Percentiles rank a stretch among this genome's conserved stretches.
These are phyloP conservation scores for Drosophila virilis DNA, from an alignment of 1,140 invertebrate genomes.

Conservation along the genomic window DNA sequence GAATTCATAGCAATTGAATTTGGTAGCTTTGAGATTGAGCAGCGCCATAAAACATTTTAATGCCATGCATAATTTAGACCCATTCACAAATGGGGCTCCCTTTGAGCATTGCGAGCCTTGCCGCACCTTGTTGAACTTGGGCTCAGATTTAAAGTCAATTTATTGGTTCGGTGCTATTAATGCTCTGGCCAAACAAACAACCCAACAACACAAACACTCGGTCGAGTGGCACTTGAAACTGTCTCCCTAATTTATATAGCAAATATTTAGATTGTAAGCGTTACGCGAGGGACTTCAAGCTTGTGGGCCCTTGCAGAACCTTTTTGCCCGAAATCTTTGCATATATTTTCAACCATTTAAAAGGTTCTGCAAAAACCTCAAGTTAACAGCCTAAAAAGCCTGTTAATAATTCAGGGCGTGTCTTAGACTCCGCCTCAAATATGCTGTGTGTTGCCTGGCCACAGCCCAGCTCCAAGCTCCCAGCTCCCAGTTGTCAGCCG, in stretches of 20 bases:
- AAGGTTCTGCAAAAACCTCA: conserved; percentile 37
- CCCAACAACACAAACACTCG: background rate
- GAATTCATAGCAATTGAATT: conserved; percentile 58
- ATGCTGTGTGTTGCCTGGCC: conserved; percentile 3
- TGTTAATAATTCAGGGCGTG: conserved; percentile 72
- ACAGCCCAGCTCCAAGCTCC: background rate
- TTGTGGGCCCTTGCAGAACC: background rate
- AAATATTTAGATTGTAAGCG: conserved; percentile 62
- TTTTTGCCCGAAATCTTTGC: conserved; percentile 40
- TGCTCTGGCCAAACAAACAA: conserved; percentile 35
- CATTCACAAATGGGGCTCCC: conserved; percentile 7
- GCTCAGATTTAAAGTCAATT: conserved; percentile 54
- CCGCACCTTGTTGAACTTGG: conserved; percentile 6
- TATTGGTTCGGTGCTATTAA: conserved; percentile 49
- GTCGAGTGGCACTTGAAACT: conserved; percentile 19
- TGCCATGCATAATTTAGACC: conserved; percentile 43
- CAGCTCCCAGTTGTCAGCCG: conserved; percentile 40
- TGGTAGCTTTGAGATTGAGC: conserved; percentile 14
- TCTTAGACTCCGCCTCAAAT: conserved; percentile 32
- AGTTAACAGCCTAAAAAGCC: conserved; percentile 67
- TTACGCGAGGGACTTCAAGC: conserved; percentile 17
- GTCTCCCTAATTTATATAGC: conserved; percentile 59
- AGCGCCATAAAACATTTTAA: conserved; percentile 31
- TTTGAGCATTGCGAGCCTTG: background rate
- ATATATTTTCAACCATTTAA: conserved; percentile 70